Base-by-base conservation (phyloP, 2,888 invertebrate genomes). In the Stratiomys singularior region DNA sequence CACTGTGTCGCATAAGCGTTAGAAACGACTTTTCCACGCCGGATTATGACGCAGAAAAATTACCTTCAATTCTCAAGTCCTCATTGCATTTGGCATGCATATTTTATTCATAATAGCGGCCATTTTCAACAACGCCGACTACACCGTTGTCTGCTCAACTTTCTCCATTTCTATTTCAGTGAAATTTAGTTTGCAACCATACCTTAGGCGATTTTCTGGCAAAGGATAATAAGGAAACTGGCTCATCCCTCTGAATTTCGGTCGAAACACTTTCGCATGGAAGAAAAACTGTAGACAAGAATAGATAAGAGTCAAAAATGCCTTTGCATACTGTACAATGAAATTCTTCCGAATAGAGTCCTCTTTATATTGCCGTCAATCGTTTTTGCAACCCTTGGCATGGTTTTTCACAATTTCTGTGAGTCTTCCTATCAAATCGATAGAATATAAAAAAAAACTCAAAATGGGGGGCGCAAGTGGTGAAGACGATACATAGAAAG, bases 21-120 rank as follows among this genome's bases (percentile, higher is more conserved):
- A 44, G 27, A 23, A 37, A 18, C 30, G 15, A 66, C 23, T 2
- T 37, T 37, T 9, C 9, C 23, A 11, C 46, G 9, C 25, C 47
- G 25, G 69, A 69, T 47, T 69, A 69, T 47, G 47, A 23, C 69
- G n/a, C 0, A 11, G 23, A 46, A 69, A 69, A 69, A 69, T 69
- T 47, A 69, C 69, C 46, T 69, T 69, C n/a, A 52, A 4, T 66
- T 21, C 47, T 15, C 18, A 47, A 47, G 47, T 46, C 27, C 18
- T 23, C 69, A 69, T 69, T 69, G 69, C 69, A 69, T 69, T 69
- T 69, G 69, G 69, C 69, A 69, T 46, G 47, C 69, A 69, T 69
- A 69, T 69, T 47, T 47, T 69, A 69, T 69, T 69, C 69, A 69
- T 69, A 69, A 69, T 47, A 30, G 69, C 46, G 18, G 47, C 69